These are phyloP conservation scores for Mico argentatus DNA, from an alignment of 2,797 vertebrate species.

Conservation along the genomic window DNA sequence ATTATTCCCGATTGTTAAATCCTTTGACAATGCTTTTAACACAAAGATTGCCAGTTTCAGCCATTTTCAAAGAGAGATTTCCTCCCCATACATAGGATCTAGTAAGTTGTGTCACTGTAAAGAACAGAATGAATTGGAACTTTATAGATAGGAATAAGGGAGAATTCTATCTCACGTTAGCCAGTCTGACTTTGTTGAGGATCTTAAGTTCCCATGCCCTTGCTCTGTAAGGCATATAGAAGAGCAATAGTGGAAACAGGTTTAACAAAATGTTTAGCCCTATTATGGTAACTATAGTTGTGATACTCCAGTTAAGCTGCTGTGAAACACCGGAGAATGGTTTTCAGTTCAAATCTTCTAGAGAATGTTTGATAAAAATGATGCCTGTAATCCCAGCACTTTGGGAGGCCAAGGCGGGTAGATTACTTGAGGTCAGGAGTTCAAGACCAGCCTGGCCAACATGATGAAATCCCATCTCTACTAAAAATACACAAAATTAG, in stretches of 20 bases:
- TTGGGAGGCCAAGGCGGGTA: neutral
- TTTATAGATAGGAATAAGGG: neutral
- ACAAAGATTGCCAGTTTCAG: slow-evolving; percentile 11
- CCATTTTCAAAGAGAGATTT: slow-evolving; percentile 55
- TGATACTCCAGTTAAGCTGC: slow-evolving; percentile 28
- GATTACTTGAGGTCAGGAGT: neutral
- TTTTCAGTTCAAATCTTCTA: slow-evolving; percentile 24
- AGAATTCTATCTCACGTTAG: neutral
- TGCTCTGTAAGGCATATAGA: neutral
- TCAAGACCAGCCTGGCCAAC: neutral
- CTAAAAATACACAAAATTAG: neutral
- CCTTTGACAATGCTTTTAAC: slow-evolving; percentile 27
- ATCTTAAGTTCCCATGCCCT: neutral
- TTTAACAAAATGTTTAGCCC: neutral
- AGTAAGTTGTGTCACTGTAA: slow-evolving; percentile 16
- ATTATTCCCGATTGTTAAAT: slow-evolving; percentile 3
- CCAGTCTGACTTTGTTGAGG: neutral
- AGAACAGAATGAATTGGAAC: slow-evolving; percentile 17
- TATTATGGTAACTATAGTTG: neutral
- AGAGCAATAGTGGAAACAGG: neutral
- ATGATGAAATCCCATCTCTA: neutral
- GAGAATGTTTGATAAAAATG: neutral
- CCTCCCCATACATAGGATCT: slow-evolving; percentile 20
- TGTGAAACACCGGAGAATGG: neutral
- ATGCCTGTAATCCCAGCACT: neutral